Percentiles rank a stretch among this genome's conserved stretches.
Evolutionary conservation across 2,113 vertebrate genomes (phyloP).

Genomic region (Labeo catla): DNA sequence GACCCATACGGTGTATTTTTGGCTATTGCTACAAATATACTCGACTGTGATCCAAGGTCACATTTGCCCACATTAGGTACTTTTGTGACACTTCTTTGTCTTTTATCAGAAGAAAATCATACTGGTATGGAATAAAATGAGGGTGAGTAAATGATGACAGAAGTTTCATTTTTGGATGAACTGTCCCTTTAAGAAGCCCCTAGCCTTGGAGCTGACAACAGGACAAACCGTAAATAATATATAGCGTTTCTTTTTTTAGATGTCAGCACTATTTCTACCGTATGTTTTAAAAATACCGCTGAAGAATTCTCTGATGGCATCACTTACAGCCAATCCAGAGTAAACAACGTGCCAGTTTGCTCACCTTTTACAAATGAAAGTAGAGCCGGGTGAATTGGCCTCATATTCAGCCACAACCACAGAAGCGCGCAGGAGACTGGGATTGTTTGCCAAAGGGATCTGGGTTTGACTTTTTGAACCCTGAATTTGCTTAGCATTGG

Average conservation of each 20-base stretch:
- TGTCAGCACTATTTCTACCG: background rate
- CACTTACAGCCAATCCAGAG: background rate
- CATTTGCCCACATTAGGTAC: background rate
- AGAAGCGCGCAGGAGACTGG: conserved; percentile 26
- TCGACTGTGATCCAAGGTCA: too few species aligned
- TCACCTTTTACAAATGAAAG: conserved; percentile 23
- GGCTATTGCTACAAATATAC: too few species aligned
- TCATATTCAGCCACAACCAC: conserved; percentile 5
- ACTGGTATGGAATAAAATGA: background rate
- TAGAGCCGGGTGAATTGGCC: background rate
- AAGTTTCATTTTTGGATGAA: background rate
- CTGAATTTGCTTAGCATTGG: conserved; percentile 56
- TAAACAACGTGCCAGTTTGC: conserved; percentile 12
- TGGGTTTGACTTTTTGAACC: conserved; percentile 56
- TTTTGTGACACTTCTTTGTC: background rate
- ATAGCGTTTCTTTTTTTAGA: conserved; percentile 13
- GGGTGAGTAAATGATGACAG: conserved; percentile 1
- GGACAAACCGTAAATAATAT: conserved; percentile 17
- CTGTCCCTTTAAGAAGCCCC: background rate
- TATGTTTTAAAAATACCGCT: background rate
- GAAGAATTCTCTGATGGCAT: background rate
- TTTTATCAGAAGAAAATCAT: background rate
- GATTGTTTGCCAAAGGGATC: conserved; percentile 40
- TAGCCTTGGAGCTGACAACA: background rate
- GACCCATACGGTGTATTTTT: too few species aligned